Evolutionary conservation across 2,888 invertebrate genomes (phyloP), one percentile per base, ranked within the genome.

Genomic region (Alentia gelatinosa): DNA sequence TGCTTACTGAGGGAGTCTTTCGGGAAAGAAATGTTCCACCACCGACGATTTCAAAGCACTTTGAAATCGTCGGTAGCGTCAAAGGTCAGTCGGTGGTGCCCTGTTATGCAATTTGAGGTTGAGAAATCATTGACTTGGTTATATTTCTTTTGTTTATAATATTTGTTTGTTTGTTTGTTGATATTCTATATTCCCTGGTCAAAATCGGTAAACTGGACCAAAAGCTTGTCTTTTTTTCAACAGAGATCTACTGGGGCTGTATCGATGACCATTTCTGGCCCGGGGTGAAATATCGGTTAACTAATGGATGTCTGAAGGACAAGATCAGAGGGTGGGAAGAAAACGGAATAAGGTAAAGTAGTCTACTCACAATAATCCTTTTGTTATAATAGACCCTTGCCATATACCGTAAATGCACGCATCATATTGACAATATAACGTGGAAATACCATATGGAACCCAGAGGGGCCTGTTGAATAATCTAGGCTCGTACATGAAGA

Each of bases 251-350:
- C 90, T 92, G 92, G 92, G 92, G 92, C 30, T 92, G 92, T 37
- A 92, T 92, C 9, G 90, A 92, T 50, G 91, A 92, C 89, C 35
- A 35, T 23, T 92, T 92, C 90, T 92, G 92, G 92, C 92, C 92
- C 0, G 92, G 91, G 12, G 92, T 92, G 12, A 90, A 90, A 12
- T 92, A 92, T 92, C 39, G 91, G 39, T 50, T 5, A 23, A 83
- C 84, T n/a, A 91, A 91, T 39, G 92, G 92, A 4, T 92, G 92
- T 47, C 35, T 33, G 26, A 56, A 40, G 35, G 92, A 92, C 91
- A 90, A 90, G 47, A 89, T 74, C 4, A 68, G 91, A 5, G 89
- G 89, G 23, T 92, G 92, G 92, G 91, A 90, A 35, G 39, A 89
- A n/a, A 50, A 89, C 12, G 91, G 91, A 0, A 40, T 89, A 19